phyloP scores from a whole-genome alignment of 2,888 invertebrate genomes.

The Cheilosia vulpina region DNA sequence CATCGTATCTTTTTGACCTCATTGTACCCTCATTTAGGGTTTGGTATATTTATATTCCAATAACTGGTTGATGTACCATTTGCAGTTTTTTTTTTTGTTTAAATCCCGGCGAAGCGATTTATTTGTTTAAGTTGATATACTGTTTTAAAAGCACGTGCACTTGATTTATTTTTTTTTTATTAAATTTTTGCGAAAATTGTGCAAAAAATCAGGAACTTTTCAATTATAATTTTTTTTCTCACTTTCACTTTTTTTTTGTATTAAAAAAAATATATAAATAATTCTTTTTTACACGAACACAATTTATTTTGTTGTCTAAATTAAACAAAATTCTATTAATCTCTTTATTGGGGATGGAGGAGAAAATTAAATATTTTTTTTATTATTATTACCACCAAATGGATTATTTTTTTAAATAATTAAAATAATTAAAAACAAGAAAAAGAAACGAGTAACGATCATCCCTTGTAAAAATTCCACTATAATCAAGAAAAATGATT shows the following conservation, averaged over 20 bases:
- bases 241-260: slow-evolving; percentile 65
- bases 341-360: slow-evolving; percentile 9
- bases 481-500: slow-evolving; percentile 2
- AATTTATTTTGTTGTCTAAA: slow-evolving; percentile 50
- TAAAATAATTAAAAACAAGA: slow-evolving; percentile 43
- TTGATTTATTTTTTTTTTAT: slow-evolving; percentile 61
- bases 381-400: slow-evolving; percentile 4
- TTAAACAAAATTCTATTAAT: slow-evolving; percentile 36
- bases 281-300: slow-evolving; percentile 41
- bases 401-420: slow-evolving; percentile 20
- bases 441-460: slow-evolving; percentile 50
- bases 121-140: slow-evolving; percentile 19
- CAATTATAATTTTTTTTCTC: slow-evolving; percentile 51
- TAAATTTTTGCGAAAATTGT: slow-evolving; percentile 8
- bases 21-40: slow-evolving; percentile 84
- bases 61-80: slow-evolving; percentile 79
- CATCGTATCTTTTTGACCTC: slow-evolving; percentile 83
- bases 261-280: slow-evolving; percentile 16
- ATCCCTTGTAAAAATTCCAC: slow-evolving; percentile 17
- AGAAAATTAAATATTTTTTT: slow-evolving; percentile 8
- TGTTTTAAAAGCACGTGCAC: slow-evolving; percentile 48
- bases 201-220: slow-evolving; percentile 62
- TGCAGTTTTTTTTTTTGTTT: slow-evolving; percentile 46
- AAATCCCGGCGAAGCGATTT: too few relatives aligned
- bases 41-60: slow-evolving; percentile 83